A percentile compares a stretch with the other conserved stretches of the same genome.
Evolutionary conservation across 2,113 vertebrate species (phyloP).

Genomic region (Artemisiospiza belli): DNA sequence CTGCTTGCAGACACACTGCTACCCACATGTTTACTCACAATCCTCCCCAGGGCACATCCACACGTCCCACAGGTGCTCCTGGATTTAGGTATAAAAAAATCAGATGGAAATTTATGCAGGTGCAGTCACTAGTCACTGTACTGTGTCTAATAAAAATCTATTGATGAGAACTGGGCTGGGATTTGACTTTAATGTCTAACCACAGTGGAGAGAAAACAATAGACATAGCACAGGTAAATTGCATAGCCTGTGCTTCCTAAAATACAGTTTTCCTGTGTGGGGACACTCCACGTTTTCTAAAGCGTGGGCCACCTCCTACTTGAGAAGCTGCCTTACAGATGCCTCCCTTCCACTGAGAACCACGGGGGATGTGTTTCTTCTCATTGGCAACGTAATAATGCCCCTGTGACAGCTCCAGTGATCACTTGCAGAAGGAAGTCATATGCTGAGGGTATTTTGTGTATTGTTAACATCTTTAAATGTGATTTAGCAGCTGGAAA

Average conservation of each 20-base stretch:
- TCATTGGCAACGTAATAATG: constrained; percentile 37
- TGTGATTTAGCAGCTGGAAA: constrained; percentile 42
- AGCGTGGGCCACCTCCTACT: neutral
- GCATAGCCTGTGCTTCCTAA: neutral
- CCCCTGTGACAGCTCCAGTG: neutral
- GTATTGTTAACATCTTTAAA: constrained; percentile 37
- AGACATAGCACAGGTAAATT: neutral
- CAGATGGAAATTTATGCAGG: neutral
- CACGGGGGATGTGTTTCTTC: neutral
- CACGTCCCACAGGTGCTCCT: neutral
- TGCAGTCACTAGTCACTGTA: neutral
- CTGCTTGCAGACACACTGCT: neutral
- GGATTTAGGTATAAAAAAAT: neutral
- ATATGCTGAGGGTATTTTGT: constrained; percentile 6
- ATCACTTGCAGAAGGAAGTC: constrained; percentile 7
- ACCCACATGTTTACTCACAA: neutral
- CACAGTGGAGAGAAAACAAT: neutral
- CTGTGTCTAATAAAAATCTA: neutral
- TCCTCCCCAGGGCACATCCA: neutral
- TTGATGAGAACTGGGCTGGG: neutral
- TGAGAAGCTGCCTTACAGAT: neutral
- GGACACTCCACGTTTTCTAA: neutral
- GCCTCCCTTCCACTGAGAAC: neutral
- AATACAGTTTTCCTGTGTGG: neutral
- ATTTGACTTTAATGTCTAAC: neutral